Base-by-base conservation (phyloP, 2,797 vertebrate species). In the Platalea minor region DNA sequence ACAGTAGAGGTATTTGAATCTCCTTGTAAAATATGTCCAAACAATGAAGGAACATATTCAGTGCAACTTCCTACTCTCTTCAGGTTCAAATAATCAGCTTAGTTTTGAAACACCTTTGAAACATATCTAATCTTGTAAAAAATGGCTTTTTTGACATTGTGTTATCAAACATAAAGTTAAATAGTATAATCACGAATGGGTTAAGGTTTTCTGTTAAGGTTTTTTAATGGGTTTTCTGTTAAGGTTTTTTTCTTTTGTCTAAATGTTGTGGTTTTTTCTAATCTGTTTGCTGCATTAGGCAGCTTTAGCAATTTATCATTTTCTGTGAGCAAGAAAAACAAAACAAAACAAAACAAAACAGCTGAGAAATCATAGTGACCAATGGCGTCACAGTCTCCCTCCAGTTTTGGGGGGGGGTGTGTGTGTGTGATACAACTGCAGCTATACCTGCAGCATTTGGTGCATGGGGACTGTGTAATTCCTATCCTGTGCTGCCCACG, bases 401-500 rank as follows among this genome's bases (percentile, higher is more conserved):
- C 26, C 20, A 46, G 14, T 64, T 50, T 63, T 16, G 46, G 29
- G 17, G 15, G 29, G 31, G 54, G 29, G 51, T 3, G 7, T 5
- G 17, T 9, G 3, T 3, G 9, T 63, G 17, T 54, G 8, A 35
- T 26, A 43, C 17, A 48, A 19, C 15, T 88, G 53, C 45, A 83
- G 15, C 15, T 60, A 15, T 5, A 39, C 14, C 46, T 35, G 50
- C 70, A 61, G 11, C 17, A 24, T 31, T 33, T 43, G 43, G 10
- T 65, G 26, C 3, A 2, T 29, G 25, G 17, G 18, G 48, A 23
- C 8, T 17, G 24, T 51, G 13, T 70, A 35, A n/a, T 83, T 80
- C 48, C 45, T 37, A 13, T 12, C 3, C 3, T 2, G 10, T 35
- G 16, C 59, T 89, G 31, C 31, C 3, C 0, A 2, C 31, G 68